Percentiles rank a stretch among this genome's conserved stretches.
Evolutionary conservation across 2,113 vertebrate species (phyloP).

Genomic region (Elephantulus edwardii): DNA sequence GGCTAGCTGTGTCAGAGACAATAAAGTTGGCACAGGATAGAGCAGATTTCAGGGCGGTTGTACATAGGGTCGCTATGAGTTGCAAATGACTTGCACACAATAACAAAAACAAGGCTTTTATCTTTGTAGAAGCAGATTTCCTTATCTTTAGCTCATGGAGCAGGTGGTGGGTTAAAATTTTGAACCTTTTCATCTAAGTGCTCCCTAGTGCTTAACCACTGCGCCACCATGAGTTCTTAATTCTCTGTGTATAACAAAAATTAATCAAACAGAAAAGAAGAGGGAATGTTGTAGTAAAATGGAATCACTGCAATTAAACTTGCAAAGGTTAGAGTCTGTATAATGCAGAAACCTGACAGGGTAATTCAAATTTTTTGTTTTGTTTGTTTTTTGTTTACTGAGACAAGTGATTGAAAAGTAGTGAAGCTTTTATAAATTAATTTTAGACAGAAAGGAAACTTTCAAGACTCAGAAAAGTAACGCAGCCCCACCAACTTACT

Average conservation of each 20-base stretch:
- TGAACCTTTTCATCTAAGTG: background rate
- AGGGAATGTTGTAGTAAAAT: slow-evolving; percentile 36
- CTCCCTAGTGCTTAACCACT: background rate
- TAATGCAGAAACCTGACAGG: background rate
- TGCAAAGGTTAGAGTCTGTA: background rate
- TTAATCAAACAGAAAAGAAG: background rate
- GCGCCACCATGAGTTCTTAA: background rate
- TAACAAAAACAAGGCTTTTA: background rate
- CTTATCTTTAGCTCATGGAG: background rate
- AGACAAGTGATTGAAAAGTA: background rate
- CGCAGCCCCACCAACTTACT: background rate
- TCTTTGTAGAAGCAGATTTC: background rate
- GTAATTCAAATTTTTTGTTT: too few species aligned
- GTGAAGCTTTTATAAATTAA: too few species aligned
- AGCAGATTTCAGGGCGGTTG: too few species aligned
- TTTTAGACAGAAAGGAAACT: background rate
- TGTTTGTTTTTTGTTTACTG: too few species aligned
- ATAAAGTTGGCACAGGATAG: too few species aligned
- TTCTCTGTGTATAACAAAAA: background rate
- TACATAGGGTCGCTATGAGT: too few species aligned
- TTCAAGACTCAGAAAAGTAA: background rate
- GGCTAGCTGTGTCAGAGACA: too few species aligned
- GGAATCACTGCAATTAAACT: background rate
- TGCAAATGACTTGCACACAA: too few species aligned
- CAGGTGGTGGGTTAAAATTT: background rate